A percentile compares a stretch with the other conserved stretches of the same genome.
phyloP scores from a whole-genome alignment of 2,797 vertebrate genomes.

The Syngnathus rostellatus region DNA sequence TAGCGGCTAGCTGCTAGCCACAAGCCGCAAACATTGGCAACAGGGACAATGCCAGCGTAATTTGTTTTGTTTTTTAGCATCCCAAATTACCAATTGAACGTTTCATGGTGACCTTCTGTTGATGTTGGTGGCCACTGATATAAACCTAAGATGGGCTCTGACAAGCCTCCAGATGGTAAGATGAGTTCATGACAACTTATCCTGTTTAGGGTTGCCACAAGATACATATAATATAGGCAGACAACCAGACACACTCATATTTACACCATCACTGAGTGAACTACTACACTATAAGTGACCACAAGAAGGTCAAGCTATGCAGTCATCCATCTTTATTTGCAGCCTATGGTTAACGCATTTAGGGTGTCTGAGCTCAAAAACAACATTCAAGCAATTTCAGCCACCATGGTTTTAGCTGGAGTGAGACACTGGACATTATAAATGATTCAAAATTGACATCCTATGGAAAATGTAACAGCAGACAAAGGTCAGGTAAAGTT shows the following conservation, averaged over 20 bases:
- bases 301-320: not conserved
- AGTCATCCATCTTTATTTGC: not conserved
- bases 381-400: not conserved
- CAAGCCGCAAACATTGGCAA: no score
- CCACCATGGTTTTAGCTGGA: not conserved
- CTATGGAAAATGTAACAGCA: not conserved
- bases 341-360: not conserved
- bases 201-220: not conserved
- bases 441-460: not conserved
- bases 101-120: no score
- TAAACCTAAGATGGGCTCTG: no score
- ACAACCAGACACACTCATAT: not conserved
- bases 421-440: not conserved
- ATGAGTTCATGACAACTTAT: not conserved
- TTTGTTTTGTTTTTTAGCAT: no score
- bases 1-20: no score
- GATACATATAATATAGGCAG: not conserved
- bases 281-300: not conserved
- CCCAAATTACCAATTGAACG: no score
- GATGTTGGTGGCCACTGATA: no score
- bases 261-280: not conserved
- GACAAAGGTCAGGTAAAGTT: conserved; percentile 8
- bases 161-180: no score
- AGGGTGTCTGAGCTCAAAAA: not conserved
- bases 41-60: no score